Evolutionary conservation across 2,797 vertebrate species (phyloP), one percentile per base, ranked within the genome.

Genomic region (Pseudopleuronectes americanus): DNA sequence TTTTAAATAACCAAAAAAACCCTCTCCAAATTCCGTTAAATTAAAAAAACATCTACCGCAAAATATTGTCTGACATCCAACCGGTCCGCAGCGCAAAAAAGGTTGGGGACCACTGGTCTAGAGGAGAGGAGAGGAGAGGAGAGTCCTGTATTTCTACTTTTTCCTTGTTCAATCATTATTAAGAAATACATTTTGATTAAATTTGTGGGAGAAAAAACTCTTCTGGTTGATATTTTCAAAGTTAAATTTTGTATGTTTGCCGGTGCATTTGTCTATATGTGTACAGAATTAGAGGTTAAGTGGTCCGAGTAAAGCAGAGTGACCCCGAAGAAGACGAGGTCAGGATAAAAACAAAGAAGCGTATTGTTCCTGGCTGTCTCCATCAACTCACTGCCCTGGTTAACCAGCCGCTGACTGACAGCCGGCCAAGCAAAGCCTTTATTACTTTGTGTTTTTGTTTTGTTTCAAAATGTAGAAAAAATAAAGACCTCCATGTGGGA

Each of bases 231-330:
- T 23, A 31, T 76, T 70, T 84, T 52, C 68, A 62, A 10, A 56
- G 47, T 67, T 69, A 51, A 71, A 71, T 53, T 61, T 38, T 81
- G 45, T 49, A 3, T 43, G 31, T 71, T 24, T 58, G 38, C 33
- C 31, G 41, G 51, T 49, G 22, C 52, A 28, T 72, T 52, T 72
- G 54, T 70, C 3, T 55, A 10, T 51, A 36, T 70, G 68, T 72
- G 55, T 55, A 54, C 78, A 65, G 83, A 77, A 64, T 80, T 76
- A 80, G 77, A 79, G 74, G 83, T 87, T 83, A 87, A 85, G 83
- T 85, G 83, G 75, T 83, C 57, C 41, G 59, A 77, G 66, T 56
- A 51, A 76, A 83, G 68, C 65, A 68, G 41, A 3, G 57, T 83
- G 64, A 89, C 83, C 84, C 77, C 64, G 66, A 77, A 71, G 64